A percentile compares a stretch with the other conserved stretches of the same genome.
Evolutionary conservation across 2,797 vertebrate species (phyloP).

Genomic region (Rhinophrynus dorsalis): DNA sequence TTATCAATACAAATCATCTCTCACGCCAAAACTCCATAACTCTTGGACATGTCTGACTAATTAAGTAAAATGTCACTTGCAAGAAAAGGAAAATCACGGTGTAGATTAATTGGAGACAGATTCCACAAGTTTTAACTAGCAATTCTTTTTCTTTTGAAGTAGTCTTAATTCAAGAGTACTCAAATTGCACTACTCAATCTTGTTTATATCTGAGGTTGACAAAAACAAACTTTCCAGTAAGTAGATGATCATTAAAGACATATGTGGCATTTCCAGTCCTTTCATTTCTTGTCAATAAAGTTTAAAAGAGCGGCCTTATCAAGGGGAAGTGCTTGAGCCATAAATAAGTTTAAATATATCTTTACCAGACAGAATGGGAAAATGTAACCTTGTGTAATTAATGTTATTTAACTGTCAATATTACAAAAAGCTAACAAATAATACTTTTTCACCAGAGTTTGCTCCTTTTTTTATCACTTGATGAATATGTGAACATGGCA

Average conservation of each 20-base stretch:
- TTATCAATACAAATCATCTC: not conserved
- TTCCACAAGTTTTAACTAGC: not conserved
- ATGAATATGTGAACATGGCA: no score
- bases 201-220: not conserved
- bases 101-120: slow-evolving; percentile 3
- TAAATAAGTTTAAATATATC: no score
- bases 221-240: not conserved
- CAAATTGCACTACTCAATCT: not conserved
- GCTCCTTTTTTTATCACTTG: no score
- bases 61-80: not conserved
- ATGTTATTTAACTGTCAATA: no score
- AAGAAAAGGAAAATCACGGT: not conserved
- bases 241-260: not conserved
- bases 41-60: not conserved
- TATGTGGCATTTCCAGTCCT: not conserved
- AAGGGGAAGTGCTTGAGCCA: no score
- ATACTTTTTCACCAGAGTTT: no score
- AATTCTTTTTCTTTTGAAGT: not conserved
- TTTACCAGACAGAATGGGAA: no score
- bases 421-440: no score
- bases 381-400: no score
- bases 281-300: no score
- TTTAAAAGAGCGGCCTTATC: no score
- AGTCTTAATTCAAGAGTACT: slow-evolving; percentile 2
- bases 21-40: no score